These are phyloP conservation scores for Aulostomus chinensis DNA, from an alignment of 2,797 vertebrate genomes.

Conservation along the genomic window DNA sequence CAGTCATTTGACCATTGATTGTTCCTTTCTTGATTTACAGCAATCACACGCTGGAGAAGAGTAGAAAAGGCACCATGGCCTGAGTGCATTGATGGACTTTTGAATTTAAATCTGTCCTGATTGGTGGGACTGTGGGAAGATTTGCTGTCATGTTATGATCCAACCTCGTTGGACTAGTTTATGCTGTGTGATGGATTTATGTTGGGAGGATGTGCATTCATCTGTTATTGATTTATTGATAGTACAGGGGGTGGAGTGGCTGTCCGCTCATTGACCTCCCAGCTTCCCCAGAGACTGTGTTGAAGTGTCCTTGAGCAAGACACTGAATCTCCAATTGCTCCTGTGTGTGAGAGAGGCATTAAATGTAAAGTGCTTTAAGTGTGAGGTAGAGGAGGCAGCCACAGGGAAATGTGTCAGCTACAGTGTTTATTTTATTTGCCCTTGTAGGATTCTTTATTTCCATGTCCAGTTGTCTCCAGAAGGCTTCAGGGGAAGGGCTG, in stretches of 20 bases:
- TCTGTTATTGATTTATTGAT: constrained; percentile 1
- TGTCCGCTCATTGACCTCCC: too few relatives aligned
- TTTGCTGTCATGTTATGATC: constrained; percentile 34
- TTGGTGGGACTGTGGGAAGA: constrained; percentile 19
- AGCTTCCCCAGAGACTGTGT: too few relatives aligned
- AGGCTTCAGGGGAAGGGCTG: constrained; percentile 40
- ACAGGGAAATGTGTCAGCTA: background rate
- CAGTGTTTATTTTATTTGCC: background rate
- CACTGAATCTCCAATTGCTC: too few relatives aligned
- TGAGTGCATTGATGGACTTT: constrained; percentile 12
- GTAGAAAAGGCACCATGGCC: constrained; percentile 12
- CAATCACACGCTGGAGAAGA: constrained; percentile 50
- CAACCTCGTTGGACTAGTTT: background rate
- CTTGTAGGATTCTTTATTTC: constrained; percentile 20
- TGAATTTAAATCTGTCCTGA: constrained; percentile 42
- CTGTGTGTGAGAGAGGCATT: too few relatives aligned
- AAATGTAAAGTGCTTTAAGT: background rate
- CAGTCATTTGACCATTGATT: constrained; percentile 48
- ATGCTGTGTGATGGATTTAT: background rate
- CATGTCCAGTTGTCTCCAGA: constrained; percentile 38
- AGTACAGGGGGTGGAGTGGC: too few relatives aligned
- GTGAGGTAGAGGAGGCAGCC: background rate
- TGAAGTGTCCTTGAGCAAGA: too few relatives aligned
- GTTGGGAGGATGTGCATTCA: background rate
- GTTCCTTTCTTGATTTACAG: constrained; percentile 64